phyloP scores from a whole-genome alignment of 2,888 invertebrate genomes.

The Sarcophaga subvicina region DNA sequence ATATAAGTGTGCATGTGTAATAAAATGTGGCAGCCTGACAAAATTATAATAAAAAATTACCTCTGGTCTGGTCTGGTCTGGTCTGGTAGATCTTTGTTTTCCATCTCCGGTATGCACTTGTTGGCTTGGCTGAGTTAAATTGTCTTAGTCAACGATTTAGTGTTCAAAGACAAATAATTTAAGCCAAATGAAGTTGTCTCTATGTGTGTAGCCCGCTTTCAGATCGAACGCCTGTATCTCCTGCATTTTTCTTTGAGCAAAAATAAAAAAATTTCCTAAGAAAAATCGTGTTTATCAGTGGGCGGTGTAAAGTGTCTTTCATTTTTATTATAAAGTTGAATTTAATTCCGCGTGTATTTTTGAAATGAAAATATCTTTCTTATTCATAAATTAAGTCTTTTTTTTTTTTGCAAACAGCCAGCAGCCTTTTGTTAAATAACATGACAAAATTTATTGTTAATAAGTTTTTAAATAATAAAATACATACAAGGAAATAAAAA shows the following conservation, averaged over 20 bases:
- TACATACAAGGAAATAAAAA: too few species aligned
- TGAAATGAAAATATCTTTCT: not conserved
- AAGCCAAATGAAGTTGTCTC: conserved; percentile 57
- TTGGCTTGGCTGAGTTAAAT: conserved; percentile 33
- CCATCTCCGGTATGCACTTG: conserved; percentile 48
- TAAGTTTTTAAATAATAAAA: too few species aligned
- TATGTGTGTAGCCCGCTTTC: conserved; percentile 6
- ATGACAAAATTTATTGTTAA: not conserved
- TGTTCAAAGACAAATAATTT: conserved; percentile 67
- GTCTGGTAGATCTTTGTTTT: conserved; percentile 21
- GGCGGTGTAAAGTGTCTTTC: conserved; percentile 31
- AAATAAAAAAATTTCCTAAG: not conserved
- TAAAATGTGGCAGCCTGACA: not conserved
- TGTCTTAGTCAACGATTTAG: conserved; percentile 64
- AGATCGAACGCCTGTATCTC: conserved; percentile 25
- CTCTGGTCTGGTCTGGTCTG: conserved; percentile 58
- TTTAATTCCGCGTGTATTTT: not conserved
- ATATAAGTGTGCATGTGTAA: conserved; percentile 10
- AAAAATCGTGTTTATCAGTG: conserved; percentile 31
- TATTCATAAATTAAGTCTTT: not conserved
- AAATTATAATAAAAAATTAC: conserved; percentile 39
- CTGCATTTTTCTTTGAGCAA: conserved; percentile 6
- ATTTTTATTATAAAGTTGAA: not conserved
- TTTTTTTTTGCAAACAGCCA: too few species aligned
- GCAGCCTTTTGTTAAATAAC: not conserved